Evolutionary conservation across 2,888 invertebrate species (phyloP).

Genomic region (Amphiduros pacificus): DNA sequence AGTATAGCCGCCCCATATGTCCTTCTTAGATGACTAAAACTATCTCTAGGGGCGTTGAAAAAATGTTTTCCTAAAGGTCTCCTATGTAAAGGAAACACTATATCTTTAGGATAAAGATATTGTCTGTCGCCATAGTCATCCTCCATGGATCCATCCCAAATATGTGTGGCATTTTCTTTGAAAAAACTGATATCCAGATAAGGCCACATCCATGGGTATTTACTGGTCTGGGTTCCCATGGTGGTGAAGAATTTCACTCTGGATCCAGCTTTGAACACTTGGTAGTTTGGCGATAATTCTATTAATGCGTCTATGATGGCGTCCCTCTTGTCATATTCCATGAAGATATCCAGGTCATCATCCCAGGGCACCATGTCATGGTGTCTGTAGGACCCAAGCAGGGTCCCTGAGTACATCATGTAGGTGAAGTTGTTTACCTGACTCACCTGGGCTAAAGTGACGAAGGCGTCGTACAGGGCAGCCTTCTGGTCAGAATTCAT

Average conservation of each 20-base stretch:
- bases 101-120: slow-evolving; percentile 23
- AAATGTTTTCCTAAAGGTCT: slow-evolving; percentile 29
- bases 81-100: slow-evolving; percentile 29
- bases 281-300: slow-evolving; percentile 5
- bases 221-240: slow-evolving; percentile 17
- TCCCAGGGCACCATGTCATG: slow-evolving; percentile 34
- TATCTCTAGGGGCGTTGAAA: slow-evolving; percentile 28
- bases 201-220: slow-evolving; percentile 31
- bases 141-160: slow-evolving; percentile 29
- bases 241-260: slow-evolving; percentile 27
- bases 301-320: slow-evolving; percentile 3
- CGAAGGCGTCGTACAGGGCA: slow-evolving; percentile 5
- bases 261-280: slow-evolving; percentile 21
- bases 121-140: slow-evolving; percentile 18
- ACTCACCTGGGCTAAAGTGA: not conserved
- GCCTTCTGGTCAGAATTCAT: slow-evolving; percentile 8
- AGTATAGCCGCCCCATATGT: slow-evolving; percentile 20
- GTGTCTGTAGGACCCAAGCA: slow-evolving; percentile 31
- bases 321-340: slow-evolving; percentile 8
- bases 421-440: slow-evolving; percentile 12
- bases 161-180: slow-evolving; percentile 30
- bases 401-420: slow-evolving; percentile 29
- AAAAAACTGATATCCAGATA: slow-evolving; percentile 34
- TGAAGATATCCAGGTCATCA: slow-evolving; percentile 30
- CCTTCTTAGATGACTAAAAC: slow-evolving; percentile 18